phyloP scores from a whole-genome alignment of 2,888 invertebrate species.

The Fragum whitleyi region DNA sequence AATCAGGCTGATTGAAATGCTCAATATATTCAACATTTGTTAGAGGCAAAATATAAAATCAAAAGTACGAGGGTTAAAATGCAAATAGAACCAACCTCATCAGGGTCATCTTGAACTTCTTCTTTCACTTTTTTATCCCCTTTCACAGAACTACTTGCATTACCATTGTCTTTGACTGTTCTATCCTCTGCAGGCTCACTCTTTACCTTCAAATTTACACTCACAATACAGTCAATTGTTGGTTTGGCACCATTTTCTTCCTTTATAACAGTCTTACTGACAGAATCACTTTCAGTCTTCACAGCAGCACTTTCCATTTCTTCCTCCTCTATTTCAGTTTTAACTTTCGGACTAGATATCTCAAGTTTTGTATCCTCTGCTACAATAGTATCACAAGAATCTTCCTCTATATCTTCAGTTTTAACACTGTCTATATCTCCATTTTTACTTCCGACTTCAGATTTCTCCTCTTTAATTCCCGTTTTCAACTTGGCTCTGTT shows the following conservation, averaged over 20 bases:
- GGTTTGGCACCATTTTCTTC: conserved; percentile 35
- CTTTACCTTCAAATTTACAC: conserved; percentile 37
- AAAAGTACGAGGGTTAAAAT: too few relatives aligned
- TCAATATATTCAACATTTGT: too few relatives aligned
- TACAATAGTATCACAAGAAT: conserved; percentile 49
- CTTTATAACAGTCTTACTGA: conserved; percentile 12
- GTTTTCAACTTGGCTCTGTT: conserved; percentile 54
- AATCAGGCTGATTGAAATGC: too few relatives aligned
- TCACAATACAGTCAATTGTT: conserved; percentile 40
- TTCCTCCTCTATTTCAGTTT: conserved; percentile 46
- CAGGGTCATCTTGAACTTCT: conserved; percentile 27
- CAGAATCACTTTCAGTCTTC: conserved; percentile 32
- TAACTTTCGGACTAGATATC: conserved; percentile 25
- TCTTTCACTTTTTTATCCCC: conserved; percentile 34
- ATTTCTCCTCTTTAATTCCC: conserved; percentile 50
- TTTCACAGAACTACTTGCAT: conserved; percentile 36
- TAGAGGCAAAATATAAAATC: too few relatives aligned
- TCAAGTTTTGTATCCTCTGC: conserved; percentile 52
- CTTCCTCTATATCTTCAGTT: conserved; percentile 40
- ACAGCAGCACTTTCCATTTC: conserved; percentile 30
- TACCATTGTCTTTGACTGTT: conserved; percentile 38
- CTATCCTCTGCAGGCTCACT: conserved; percentile 16
- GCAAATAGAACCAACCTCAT: conserved; percentile 33
- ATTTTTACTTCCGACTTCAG: conserved; percentile 70
- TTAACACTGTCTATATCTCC: conserved; percentile 37